Evolutionary conservation across 2,888 invertebrate species (phyloP).

Genomic region (Callyntrura guangdongensis): DNA sequence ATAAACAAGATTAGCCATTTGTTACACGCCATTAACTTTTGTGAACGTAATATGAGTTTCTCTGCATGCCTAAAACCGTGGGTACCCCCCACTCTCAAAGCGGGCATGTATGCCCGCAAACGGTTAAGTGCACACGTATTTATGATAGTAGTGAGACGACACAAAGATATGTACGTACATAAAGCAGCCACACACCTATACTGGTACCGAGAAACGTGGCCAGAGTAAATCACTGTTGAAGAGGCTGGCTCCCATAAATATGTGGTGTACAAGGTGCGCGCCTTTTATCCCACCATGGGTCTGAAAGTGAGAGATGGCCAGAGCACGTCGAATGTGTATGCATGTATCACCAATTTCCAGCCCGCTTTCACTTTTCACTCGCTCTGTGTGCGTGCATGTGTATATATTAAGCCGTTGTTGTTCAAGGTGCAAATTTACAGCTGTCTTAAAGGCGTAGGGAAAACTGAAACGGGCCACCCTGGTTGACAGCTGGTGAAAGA

Average conservation of each 20-base stretch:
- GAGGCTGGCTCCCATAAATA: slow-evolving; percentile 38
- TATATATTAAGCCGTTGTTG: not conserved
- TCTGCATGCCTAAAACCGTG: not conserved
- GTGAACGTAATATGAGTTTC: slow-evolving; percentile 41
- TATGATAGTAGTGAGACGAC: not conserved
- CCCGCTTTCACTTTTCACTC: too few relatives aligned
- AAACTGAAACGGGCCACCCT: slow-evolving; percentile 34
- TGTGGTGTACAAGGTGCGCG: not conserved
- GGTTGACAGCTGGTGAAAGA: slow-evolving; percentile 52
- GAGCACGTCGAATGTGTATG: not conserved
- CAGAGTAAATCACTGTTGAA: slow-evolving; percentile 36
- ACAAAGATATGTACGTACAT: not conserved
- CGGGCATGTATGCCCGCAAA: not conserved
- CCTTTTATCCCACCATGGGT: slow-evolving; percentile 18
- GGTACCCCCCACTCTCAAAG: not conserved
- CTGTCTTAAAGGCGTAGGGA: not conserved
- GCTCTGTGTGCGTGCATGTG: not conserved
- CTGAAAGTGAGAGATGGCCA: slow-evolving; percentile 1
- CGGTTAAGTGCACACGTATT: not conserved
- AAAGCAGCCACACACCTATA: not conserved
- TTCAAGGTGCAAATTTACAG: slow-evolving; percentile 7
- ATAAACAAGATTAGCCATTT: slow-evolving; percentile 72
- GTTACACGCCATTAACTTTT: slow-evolving; percentile 70
- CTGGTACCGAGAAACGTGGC: slow-evolving; percentile 7
- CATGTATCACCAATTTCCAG: not conserved